A percentile compares a stretch with the other conserved stretches of the same genome.
Conservation (phyloP, 1,140 invertebrate species). For the Bombus difficillimus region DNA sequence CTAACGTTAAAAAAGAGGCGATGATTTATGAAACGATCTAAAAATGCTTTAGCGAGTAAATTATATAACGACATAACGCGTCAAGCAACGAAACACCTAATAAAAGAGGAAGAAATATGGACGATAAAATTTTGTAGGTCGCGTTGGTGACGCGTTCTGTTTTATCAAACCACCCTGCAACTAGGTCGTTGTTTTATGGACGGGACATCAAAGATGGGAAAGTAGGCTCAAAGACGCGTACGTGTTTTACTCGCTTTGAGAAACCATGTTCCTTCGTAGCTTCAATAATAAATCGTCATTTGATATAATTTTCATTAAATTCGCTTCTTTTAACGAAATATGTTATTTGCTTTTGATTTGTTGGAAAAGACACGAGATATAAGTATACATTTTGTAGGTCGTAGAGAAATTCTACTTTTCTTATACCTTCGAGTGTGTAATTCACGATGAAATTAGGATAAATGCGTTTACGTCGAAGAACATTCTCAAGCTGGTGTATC, state of each 20-base stretch:
- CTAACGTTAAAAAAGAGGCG: not conserved
- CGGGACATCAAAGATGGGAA: not conserved
- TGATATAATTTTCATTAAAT: too few species aligned
- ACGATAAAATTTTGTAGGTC: conserved; percentile 22
- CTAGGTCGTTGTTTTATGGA: conserved; percentile 19
- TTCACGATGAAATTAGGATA: not conserved
- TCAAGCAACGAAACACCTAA: not conserved
- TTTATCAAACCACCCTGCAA: not conserved
- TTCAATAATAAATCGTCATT: not conserved
- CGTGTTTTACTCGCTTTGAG: not conserved
- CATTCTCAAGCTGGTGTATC: not conserved
- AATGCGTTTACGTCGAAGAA: conserved; percentile 1
- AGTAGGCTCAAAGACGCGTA: not conserved
- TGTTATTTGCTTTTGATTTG: not conserved
- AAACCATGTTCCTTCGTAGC: not conserved
- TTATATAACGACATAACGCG: not conserved
- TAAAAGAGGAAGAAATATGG: not conserved
- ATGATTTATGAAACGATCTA: too few species aligned
- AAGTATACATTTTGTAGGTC: not conserved
- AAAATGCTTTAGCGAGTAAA: not conserved
- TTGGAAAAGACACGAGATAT: not conserved
- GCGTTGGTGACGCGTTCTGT: not conserved
- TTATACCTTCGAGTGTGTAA: not conserved
- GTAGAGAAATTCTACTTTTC: not conserved
- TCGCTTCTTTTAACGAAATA: too few species aligned